Conservation (phyloP, 2,113 vertebrate species). For the Neolamprologus brichardi region DNA sequence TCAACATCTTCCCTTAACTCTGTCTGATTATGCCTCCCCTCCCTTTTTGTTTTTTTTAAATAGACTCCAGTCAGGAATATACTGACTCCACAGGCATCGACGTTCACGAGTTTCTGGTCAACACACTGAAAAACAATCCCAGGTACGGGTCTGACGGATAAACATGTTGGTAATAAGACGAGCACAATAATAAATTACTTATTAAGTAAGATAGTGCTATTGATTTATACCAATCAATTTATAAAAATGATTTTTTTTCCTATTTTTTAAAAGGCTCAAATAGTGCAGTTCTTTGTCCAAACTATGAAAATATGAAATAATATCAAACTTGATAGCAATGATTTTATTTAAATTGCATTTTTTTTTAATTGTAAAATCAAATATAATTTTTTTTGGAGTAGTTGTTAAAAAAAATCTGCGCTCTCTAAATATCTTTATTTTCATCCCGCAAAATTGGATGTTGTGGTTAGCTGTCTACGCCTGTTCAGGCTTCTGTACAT, state of each 20-base stretch:
- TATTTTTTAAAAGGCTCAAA: background rate
- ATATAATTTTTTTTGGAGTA: background rate
- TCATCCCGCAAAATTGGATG: background rate
- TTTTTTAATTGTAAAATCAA: background rate
- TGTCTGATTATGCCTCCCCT: background rate
- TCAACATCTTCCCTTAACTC: background rate
- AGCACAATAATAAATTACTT: background rate
- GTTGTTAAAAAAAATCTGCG: background rate
- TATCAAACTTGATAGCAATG: background rate
- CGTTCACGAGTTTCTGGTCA: slow-evolving; percentile 99
- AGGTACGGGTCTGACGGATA: slow-evolving; percentile 70
- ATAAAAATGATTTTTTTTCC: fast-evolving
- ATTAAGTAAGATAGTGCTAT: background rate
- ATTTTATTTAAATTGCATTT: background rate
- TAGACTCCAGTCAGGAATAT: slow-evolving; percentile 99
- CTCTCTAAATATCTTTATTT: background rate
- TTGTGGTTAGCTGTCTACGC: fast-evolving
- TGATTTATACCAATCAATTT: background rate
- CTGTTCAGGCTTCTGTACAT: background rate
- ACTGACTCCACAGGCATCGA: slow-evolving; percentile 99
- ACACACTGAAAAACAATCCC: slow-evolving; percentile 99
- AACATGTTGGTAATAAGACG: background rate
- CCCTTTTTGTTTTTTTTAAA: background rate
- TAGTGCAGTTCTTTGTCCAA: background rate
- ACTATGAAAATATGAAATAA: background rate